Evolutionary conservation across 1,140 invertebrate species (phyloP).

Genomic region (Araneus ventricosus): DNA sequence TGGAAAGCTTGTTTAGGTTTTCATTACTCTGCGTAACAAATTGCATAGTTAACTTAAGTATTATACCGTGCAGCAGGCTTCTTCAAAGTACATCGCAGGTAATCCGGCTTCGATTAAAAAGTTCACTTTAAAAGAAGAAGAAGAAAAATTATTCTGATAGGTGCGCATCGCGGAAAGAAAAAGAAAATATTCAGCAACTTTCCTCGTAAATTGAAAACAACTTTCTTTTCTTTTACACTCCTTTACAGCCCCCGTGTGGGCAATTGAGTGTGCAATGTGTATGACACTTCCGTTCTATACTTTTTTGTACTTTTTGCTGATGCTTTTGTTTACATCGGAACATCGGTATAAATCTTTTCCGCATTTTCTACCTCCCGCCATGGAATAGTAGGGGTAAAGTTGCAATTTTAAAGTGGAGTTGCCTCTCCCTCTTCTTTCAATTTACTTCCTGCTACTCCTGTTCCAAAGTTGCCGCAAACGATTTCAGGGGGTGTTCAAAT

Average conservation of each 20-base stretch:
- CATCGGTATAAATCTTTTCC: slow-evolving; percentile 57
- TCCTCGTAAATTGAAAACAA: slow-evolving; percentile 65
- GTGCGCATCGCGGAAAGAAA: background rate
- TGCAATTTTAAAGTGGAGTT: slow-evolving; percentile 51
- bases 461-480: slow-evolving; percentile 13
- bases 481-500: slow-evolving; percentile 29
- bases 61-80: background rate
- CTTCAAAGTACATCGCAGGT: background rate
- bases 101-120: background rate
- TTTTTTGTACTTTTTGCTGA: background rate
- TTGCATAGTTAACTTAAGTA: slow-evolving; percentile 8
- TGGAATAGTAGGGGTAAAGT: slow-evolving; percentile 14
- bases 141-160: slow-evolving; percentile 39
- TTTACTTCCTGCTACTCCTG: slow-evolving; percentile 30
- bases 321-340: slow-evolving; percentile 53
- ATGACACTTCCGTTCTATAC: slow-evolving; percentile 33
- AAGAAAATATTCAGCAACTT: slow-evolving; percentile 59
- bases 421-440: slow-evolving; percentile 32
- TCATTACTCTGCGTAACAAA: background rate
- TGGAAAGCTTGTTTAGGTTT: background rate
- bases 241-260: slow-evolving; percentile 57
- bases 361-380: slow-evolving; percentile 33
- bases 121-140: background rate
- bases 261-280: slow-evolving; percentile 58
- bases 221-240: slow-evolving; percentile 38